A percentile compares a stretch with the other conserved stretches of the same genome.
phyloP scores from a whole-genome alignment of 2,113 vertebrate genomes.

The Pelecanus crispus region DNA sequence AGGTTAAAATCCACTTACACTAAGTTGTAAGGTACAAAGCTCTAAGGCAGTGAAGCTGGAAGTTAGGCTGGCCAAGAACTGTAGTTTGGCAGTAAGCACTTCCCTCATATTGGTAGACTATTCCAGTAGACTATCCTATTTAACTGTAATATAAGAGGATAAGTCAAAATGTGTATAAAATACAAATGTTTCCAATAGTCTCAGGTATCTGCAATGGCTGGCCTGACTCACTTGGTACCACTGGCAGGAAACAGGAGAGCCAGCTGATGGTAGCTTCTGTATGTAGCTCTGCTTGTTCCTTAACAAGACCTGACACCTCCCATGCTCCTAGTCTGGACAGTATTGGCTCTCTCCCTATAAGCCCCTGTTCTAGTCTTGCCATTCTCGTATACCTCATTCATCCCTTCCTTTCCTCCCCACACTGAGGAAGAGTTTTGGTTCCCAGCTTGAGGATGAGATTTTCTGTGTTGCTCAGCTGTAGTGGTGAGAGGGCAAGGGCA shows the following conservation, averaged over 20 bases:
- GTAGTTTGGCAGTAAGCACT: not conserved
- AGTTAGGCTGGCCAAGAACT: not conserved
- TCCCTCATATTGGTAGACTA: accelerated
- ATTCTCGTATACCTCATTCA: not conserved
- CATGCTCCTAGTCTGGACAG: not conserved
- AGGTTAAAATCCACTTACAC: not conserved
- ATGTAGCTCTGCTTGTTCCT: not conserved
- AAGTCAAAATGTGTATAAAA: not conserved
- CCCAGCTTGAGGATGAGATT: not conserved
- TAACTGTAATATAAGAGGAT: not conserved
- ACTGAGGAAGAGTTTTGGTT: not conserved
- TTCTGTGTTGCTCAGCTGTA: not conserved
- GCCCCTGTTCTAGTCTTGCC: not conserved
- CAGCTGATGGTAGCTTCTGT: not conserved
- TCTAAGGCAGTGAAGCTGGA: not conserved
- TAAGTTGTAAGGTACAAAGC: not conserved
- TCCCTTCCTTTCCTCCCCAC: not conserved
- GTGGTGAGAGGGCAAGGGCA: not conserved
- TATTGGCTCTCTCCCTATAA: not conserved
- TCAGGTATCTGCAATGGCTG: not conserved
- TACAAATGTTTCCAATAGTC: not conserved
- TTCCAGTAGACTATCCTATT: not conserved
- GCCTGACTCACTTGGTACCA: not conserved
- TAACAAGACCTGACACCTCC: not conserved
- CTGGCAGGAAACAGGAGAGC: not conserved